Evolutionary conservation across 2,888 invertebrate genomes (phyloP).

Genomic region (Venustoraphidia nigricollis): DNA sequence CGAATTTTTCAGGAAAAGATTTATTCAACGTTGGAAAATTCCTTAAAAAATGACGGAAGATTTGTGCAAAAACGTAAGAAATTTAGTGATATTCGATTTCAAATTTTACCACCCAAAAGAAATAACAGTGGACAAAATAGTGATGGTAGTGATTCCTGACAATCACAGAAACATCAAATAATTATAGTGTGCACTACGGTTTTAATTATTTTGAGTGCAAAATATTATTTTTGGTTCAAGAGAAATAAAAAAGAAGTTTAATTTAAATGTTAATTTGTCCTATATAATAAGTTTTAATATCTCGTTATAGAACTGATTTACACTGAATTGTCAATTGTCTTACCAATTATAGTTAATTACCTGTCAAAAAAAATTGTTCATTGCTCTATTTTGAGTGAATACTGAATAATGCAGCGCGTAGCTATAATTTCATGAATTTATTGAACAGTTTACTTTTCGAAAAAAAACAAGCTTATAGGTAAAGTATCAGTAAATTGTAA

Average conservation of each 20-base stretch:
- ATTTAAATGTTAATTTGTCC: not conserved
- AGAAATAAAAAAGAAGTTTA: constrained; percentile 8
- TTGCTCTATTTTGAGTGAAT: too few relatives aligned
- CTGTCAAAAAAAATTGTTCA: too few relatives aligned
- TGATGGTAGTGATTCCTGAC: not conserved
- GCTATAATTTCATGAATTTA: too few relatives aligned
- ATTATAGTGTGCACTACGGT: not conserved
- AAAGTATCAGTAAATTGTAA: too few relatives aligned
- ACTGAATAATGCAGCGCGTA: too few relatives aligned
- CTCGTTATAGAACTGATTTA: too few relatives aligned
- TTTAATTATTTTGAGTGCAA: constrained; percentile 9
- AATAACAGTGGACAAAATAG: constrained; percentile 8
- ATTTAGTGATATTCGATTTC: constrained; percentile 44
- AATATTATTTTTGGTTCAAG: constrained; percentile 14
- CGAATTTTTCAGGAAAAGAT: constrained; percentile 39
- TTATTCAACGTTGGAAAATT: constrained; percentile 35
- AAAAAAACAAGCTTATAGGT: too few relatives aligned
- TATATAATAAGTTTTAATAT: constrained; percentile 1
- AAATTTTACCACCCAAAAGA: constrained; percentile 36
- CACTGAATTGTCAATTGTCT: too few relatives aligned
- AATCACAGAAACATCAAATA: not conserved
- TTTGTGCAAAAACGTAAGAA: constrained; percentile 47
- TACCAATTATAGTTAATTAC: too few relatives aligned
- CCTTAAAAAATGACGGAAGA: constrained; percentile 33
- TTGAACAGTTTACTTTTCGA: too few relatives aligned